Evolutionary conservation across 2,888 invertebrate genomes (phyloP), one percentile per base, ranked within the genome.

Genomic region (Hydraecia micacea): DNA sequence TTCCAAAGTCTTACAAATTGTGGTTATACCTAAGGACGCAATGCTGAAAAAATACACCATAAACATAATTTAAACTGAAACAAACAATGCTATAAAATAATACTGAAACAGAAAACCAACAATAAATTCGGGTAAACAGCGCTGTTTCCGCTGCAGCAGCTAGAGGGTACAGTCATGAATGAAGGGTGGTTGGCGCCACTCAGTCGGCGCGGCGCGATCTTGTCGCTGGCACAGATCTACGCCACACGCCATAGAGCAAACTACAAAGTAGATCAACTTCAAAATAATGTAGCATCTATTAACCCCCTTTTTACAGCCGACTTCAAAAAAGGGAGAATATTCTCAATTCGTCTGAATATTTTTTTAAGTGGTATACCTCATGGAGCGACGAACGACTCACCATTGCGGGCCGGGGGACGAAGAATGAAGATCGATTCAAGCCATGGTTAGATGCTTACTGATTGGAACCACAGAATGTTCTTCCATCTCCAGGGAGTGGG

Each of bases 201-300:
- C 86, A 73, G 92, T 90, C 93, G 92, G 87, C 87, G 86, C 86
- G 85, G 85, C 85, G 86, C 87, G 89, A 90, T 90, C 89, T 91
- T 88, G 88, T 91, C 90, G 89, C 86, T 91, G 92, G 90, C 93
- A 91, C 89, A 91, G 89, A 93, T 93, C 89, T 90, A 79, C 84
- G 79, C 85, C 84, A 79, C 83, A 74, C 65, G 39, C 55, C 82
- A 70, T 70, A 80, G 81, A 6, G 36, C 81, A 42, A 32, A 67
- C 25, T 66, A 49, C 73, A 46, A 58, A 72, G 89, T 79, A 75
- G 68, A 74, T 68, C 72, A 79, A 84, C 49, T 71, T 11, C 7
- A 58, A 28, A 32, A 15, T 25, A 11, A 52, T 25, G 8, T 39
- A 62, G 39, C 11, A 25, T 11, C 28, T 46, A 21, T 28, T 28